Evolutionary conservation across 2,797 vertebrate genomes (phyloP).

Genomic region (Gila robusta): DNA sequence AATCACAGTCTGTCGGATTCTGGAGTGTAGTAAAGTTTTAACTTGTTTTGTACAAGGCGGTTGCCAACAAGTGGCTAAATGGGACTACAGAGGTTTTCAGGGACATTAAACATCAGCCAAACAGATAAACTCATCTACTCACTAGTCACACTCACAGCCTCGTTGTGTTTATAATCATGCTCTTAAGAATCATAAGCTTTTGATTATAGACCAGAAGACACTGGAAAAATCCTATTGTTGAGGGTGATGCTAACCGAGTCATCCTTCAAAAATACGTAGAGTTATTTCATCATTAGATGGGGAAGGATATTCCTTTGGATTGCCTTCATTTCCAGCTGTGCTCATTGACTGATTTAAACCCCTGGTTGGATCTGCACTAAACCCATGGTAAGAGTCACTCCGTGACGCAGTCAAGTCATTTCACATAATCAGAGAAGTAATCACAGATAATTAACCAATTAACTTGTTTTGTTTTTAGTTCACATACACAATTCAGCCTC

Average conservation of each 20-base stretch:
- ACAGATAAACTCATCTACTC: not conserved
- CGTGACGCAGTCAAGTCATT: not conserved
- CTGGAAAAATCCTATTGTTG: not conserved
- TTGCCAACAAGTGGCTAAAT: not conserved
- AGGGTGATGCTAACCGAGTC: not conserved
- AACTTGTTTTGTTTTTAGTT: not conserved
- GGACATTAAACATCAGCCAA: not conserved
- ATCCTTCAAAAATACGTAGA: not conserved
- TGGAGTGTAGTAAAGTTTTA: no score
- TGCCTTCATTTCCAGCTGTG: slow-evolving; percentile 3
- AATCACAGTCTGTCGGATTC: no score
- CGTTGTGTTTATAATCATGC: not conserved
- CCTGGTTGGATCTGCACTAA: not conserved
- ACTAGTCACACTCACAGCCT: not conserved
- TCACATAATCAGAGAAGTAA: not conserved
- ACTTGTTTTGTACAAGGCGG: not conserved
- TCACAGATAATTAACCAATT: not conserved
- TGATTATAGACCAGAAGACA: not conserved
- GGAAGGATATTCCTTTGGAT: not conserved
- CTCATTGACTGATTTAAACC: not conserved
- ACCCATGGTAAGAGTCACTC: slow-evolving; percentile 25
- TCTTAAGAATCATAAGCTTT: not conserved
- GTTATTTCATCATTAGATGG: slow-evolving; percentile 17
- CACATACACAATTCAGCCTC: not conserved
- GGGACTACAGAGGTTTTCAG: not conserved